These are phyloP conservation scores for Zosterops borbonicus DNA, from an alignment of 2,113 vertebrate species.

Conservation along the genomic window DNA sequence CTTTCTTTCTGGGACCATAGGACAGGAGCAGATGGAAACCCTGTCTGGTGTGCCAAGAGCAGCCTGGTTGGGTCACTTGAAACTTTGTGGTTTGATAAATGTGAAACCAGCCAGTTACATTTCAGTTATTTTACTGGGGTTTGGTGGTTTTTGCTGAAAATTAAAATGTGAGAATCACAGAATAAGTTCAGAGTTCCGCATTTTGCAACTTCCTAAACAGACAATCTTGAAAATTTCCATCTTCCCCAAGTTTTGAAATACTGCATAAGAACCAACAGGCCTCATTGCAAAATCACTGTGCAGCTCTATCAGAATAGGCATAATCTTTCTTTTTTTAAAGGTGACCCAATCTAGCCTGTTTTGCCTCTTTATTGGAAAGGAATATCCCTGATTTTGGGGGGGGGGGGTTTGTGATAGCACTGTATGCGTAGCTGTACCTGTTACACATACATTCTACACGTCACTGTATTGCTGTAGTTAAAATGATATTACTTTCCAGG, in stretches of 20 bases:
- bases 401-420: background rate
- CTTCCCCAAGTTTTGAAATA: background rate
- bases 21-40: background rate
- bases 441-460: rapidly evolving
- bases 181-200: background rate
- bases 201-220: constrained; percentile 21
- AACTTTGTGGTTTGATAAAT: no score
- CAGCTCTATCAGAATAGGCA: background rate
- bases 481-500: background rate
- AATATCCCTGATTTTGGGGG: background rate
- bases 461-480: background rate
- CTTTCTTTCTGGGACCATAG: background rate
- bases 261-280: background rate
- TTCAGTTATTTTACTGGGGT: no score
- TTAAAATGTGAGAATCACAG: background rate
- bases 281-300: background rate
- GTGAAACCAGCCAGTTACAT: no score
- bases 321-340: background rate
- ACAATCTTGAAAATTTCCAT: background rate
- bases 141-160: background rate
- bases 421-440: rapidly evolving
- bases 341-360: background rate
- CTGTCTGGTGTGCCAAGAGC: no score
- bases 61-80: no score
- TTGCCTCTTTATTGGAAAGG: background rate